Percentiles rank a stretch among this genome's conserved stretches.
phyloP scores from a whole-genome alignment of 2,113 vertebrate species.

The Rhea pennata region DNA sequence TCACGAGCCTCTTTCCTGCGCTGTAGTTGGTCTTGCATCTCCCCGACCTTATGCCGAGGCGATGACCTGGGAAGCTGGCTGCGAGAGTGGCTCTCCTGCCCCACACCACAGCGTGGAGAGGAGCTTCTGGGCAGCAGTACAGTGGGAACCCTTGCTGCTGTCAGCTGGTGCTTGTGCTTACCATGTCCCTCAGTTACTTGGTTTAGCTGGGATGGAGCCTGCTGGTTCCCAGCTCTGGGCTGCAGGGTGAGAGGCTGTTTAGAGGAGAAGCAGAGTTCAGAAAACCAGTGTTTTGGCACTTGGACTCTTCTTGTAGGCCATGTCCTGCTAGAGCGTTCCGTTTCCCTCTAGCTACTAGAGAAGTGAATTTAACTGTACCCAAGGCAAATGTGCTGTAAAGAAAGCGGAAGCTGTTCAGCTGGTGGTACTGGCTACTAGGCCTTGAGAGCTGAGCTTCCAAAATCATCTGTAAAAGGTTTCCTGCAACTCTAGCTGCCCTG shows the following conservation, averaged over 20 bases:
- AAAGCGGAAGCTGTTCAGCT: not conserved
- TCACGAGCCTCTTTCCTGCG: not conserved
- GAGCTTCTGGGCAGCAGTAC: not conserved
- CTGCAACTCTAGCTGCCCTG: not conserved
- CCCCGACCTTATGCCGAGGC: not conserved
- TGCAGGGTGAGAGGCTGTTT: rapidly evolving
- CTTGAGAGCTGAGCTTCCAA: not conserved
- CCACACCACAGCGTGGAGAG: not conserved
- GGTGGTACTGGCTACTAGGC: not conserved
- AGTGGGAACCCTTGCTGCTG: rapidly evolving
- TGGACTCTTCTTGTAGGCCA: not conserved
- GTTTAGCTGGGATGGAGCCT: rapidly evolving
- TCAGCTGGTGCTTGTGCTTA: not conserved
- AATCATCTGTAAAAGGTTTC: not conserved
- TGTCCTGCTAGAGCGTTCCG: not conserved
- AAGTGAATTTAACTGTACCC: not conserved
- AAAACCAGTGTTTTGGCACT: not conserved
- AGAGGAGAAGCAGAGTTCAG: not conserved
- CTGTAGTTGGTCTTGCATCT: not conserved
- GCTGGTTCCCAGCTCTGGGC: not conserved
- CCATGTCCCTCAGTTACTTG: not conserved
- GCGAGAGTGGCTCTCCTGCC: not conserved
- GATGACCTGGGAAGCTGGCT: not conserved
- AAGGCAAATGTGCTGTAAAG: not conserved
- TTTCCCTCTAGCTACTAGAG: not conserved